Evolutionary conservation across 2,888 invertebrate genomes (phyloP).

Genomic region (Amphipoea lucens): DNA sequence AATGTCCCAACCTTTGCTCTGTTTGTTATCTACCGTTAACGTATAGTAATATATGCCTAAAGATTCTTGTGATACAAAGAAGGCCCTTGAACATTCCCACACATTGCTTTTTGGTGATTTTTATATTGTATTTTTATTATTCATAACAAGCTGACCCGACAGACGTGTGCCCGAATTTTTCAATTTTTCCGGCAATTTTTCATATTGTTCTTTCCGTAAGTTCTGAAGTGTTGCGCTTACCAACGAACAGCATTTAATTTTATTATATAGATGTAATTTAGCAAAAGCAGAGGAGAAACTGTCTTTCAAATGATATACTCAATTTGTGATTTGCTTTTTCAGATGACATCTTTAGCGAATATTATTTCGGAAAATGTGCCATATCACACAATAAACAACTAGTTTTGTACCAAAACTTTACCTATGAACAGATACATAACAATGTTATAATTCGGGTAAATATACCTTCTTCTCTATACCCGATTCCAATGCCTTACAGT

Average conservation of each 20-base stretch:
- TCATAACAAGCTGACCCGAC: no score
- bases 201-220: neutral
- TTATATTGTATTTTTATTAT: neutral
- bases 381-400: accelerated
- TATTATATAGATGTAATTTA: neutral
- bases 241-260: neutral
- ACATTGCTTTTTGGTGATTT: neutral
- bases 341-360: conserved; percentile 19
- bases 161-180: neutral
- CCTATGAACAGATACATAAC: neutral
- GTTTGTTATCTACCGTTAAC: neutral
- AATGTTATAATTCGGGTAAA: neutral
- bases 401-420: neutral
- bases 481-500: neutral
- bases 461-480: neutral
- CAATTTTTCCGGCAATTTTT: neutral
- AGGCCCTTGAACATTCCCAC: neutral
- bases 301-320: neutral
- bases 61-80: neutral
- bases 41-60: no score
- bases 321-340: conserved; percentile 7
- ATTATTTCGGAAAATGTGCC: conserved; percentile 15
- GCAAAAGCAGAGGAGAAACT: neutral
- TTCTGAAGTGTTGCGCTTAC: neutral
- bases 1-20: neutral